phyloP scores from a whole-genome alignment of 2,797 vertebrate species.

The Smutsia temminckii region DNA sequence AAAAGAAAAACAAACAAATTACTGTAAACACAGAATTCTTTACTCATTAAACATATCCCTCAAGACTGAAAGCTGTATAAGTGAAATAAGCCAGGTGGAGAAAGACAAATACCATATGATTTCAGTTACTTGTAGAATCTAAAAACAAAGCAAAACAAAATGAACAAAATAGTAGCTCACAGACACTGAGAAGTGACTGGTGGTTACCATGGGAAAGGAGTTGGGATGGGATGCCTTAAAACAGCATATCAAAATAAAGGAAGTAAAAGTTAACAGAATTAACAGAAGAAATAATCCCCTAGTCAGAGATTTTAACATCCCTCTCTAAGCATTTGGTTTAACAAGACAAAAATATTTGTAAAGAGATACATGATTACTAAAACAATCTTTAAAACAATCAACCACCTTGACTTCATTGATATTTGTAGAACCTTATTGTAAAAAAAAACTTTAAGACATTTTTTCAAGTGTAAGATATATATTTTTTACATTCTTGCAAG shows the following conservation, averaged over 20 bases:
- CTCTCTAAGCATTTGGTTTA: neutral
- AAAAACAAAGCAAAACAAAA: too few species aligned
- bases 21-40: neutral
- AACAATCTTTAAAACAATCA: neutral
- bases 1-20: neutral
- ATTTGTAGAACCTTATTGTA: neutral
- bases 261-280: neutral
- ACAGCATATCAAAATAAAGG: neutral
- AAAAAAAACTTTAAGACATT: neutral
- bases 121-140: too few species aligned
- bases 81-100: too few species aligned
- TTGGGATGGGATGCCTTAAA: neutral
- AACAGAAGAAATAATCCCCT: neutral
- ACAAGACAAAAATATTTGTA: neutral
- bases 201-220: too few species aligned
- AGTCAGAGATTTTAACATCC: neutral
- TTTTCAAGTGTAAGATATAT: neutral
- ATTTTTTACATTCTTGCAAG: neutral
- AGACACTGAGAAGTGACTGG: too few species aligned
- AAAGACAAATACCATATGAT: too few species aligned
- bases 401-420: neutral
- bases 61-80: neutral
- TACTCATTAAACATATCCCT: neutral
- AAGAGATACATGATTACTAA: neutral
- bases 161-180: too few species aligned